Percentiles rank a stretch among this genome's conserved stretches.
These are phyloP conservation scores for Meteorus sp. DNA, from an alignment of 1,140 invertebrate genomes.

Conservation along the genomic window DNA sequence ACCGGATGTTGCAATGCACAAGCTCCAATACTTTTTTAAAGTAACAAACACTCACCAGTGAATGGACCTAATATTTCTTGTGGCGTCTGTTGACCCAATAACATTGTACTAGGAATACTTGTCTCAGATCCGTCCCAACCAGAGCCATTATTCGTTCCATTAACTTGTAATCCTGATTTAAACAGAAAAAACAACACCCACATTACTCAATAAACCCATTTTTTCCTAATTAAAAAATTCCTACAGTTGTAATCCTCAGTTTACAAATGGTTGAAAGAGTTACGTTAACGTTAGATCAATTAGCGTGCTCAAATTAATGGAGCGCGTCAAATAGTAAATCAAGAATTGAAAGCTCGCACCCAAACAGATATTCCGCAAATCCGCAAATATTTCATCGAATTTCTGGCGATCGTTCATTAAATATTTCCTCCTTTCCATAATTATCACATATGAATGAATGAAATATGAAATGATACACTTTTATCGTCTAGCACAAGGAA, in stretches of 20 bases:
- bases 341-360: slow-evolving; percentile 17
- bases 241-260: too few species aligned
- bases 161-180: slow-evolving; percentile 54
- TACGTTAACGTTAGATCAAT: too few species aligned
- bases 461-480: not conserved
- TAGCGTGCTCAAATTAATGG: too few species aligned
- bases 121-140: slow-evolving; percentile 59
- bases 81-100: slow-evolving; percentile 55
- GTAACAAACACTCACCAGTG: slow-evolving; percentile 41
- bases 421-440: slow-evolving; percentile 6
- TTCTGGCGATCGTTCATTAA: not conserved
- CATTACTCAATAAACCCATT: not conserved
- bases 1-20: not conserved
- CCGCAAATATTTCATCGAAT: slow-evolving; percentile 23
- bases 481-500: not conserved
- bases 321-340: too few species aligned
- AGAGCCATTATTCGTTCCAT: slow-evolving; percentile 56
- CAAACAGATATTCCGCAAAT: slow-evolving; percentile 30
- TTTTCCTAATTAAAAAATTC: too few species aligned
- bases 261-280: too few species aligned
- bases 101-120: slow-evolving; percentile 54
- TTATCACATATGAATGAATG: not conserved
- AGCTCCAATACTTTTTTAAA: not conserved
- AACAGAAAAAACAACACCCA: not conserved
- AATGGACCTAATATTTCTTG: slow-evolving; percentile 56